Percentiles rank a stretch among this genome's conserved stretches.
Conservation (phyloP, 2,888 invertebrate species). For the Pollenia amentaria region DNA sequence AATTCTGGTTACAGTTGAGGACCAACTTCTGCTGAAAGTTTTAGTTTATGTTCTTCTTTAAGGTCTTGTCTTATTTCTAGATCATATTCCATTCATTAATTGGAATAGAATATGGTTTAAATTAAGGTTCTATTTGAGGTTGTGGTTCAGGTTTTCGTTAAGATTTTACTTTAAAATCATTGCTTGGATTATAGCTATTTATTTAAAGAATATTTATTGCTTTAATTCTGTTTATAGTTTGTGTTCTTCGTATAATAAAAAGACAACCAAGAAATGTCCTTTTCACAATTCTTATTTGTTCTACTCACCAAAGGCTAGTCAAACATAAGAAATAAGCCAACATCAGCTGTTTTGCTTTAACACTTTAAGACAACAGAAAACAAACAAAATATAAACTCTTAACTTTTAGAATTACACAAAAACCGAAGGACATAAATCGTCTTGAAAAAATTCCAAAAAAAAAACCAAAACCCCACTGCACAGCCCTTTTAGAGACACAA, state of each 20-base stretch:
- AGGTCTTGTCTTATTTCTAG: too few relatives aligned
- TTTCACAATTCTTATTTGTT: background rate
- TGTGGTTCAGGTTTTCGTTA: too few relatives aligned
- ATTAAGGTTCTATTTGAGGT: too few relatives aligned
- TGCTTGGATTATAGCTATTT: too few relatives aligned
- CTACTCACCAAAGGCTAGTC: background rate
- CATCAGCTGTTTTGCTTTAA: conserved; percentile 56
- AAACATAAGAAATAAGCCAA: conserved; percentile 44
- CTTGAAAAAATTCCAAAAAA: background rate
- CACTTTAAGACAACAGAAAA: conserved; percentile 36
- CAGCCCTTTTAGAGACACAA: conserved; percentile 1
- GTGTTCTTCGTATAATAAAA: background rate
- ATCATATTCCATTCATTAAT: too few relatives aligned
- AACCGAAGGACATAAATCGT: conserved; percentile 9
- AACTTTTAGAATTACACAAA: background rate
- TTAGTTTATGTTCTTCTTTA: too few relatives aligned
- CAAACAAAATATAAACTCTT: background rate
- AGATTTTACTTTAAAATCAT: too few relatives aligned
- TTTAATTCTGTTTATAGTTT: too few relatives aligned
- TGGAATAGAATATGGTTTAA: too few relatives aligned
- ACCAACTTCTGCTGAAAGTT: too few relatives aligned
- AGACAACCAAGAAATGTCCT: background rate
- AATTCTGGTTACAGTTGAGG: too few relatives aligned
- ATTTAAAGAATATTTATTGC: too few relatives aligned
- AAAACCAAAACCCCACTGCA: background rate